Conservation (phyloP, 2,797 vertebrate species). For the Myiothlypis coronata region DNA sequence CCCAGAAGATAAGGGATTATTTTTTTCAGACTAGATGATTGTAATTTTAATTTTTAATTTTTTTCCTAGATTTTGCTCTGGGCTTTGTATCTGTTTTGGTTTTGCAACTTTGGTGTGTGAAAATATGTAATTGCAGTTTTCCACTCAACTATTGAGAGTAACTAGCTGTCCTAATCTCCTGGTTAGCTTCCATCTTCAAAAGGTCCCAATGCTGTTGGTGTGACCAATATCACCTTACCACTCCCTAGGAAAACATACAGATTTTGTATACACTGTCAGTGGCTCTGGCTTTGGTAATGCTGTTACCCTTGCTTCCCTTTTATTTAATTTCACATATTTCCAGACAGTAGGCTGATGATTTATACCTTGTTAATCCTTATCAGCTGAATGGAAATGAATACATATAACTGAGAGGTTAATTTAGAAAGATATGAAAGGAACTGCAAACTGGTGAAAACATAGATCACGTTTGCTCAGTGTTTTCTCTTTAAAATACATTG, state of each 20-base stretch:
- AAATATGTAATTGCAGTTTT: background rate
- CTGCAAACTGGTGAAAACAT: background rate
- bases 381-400: background rate
- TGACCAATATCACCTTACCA: background rate
- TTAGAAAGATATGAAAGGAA: background rate
- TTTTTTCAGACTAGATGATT: background rate
- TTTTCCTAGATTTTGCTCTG: background rate
- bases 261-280: background rate
- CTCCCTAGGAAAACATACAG: background rate
- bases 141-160: background rate
- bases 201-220: background rate
- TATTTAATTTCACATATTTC: background rate
- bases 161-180: background rate
- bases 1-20: conserved; percentile 24
- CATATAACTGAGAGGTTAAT: background rate
- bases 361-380: background rate
- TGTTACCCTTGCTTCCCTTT: background rate
- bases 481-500: background rate
- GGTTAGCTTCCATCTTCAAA: background rate
- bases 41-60: background rate
- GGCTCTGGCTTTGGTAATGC: background rate
- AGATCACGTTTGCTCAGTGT: background rate
- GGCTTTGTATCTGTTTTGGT: background rate
- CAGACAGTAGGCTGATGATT: background rate
- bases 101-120: background rate